phyloP scores from a whole-genome alignment of 2,888 invertebrate genomes.

The Drosophila cognata region DNA sequence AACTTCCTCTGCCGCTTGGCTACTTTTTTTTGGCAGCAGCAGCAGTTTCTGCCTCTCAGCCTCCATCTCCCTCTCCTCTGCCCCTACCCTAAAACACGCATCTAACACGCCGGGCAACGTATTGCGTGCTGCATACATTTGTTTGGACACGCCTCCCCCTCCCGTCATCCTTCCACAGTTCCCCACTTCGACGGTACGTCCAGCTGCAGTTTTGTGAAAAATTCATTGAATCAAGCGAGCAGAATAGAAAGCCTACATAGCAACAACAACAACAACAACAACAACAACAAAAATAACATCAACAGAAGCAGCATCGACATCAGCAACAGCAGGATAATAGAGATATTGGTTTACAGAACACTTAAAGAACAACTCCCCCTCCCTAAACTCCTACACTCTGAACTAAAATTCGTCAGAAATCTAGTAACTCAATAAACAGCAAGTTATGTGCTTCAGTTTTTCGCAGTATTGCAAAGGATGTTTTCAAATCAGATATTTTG shows the following conservation, averaged over 20 bases:
- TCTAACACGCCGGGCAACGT: constrained; percentile 60
- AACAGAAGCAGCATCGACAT: not conserved
- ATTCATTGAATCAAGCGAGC: constrained; percentile 75
- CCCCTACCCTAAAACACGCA: constrained; percentile 39
- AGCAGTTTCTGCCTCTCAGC: not conserved
- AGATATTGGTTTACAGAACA: constrained; percentile 54
- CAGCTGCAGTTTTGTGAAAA: constrained; percentile 63
- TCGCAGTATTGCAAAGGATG: not conserved
- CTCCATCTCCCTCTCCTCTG: not conserved
- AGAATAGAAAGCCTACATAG: constrained; percentile 36
- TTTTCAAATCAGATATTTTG: not conserved
- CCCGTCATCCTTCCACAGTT: not conserved
- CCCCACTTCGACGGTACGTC: not conserved
- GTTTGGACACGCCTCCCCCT: constrained; percentile 57
- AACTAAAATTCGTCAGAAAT: not conserved
- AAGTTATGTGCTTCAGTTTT: not conserved
- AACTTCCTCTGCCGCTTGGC: constrained; percentile 63
- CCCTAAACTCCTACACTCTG: not conserved
- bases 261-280: constrained; percentile 5
- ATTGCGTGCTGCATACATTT: constrained; percentile 77
- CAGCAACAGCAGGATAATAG: constrained; percentile 34
- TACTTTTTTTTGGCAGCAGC: constrained; percentile 40
- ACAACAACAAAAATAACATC: not conserved
- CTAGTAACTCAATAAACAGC: not conserved
- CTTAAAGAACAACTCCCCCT: not conserved